Evolutionary conservation across 2,888 invertebrate genomes (phyloP).

Genomic region (Bellardia bayeri): DNA sequence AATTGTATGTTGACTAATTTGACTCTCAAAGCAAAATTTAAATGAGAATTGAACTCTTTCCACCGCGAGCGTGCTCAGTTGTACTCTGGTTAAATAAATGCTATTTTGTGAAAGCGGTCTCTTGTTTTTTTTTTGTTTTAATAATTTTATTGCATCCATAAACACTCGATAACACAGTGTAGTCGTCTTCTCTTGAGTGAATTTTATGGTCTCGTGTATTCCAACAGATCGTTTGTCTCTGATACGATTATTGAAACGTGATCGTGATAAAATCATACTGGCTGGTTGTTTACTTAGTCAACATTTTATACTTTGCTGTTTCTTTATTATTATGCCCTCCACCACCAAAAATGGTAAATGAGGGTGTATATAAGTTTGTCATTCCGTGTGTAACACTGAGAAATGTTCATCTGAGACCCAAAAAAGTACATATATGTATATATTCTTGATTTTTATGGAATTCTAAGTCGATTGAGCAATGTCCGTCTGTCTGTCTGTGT

Average conservation of each 20-base stretch:
- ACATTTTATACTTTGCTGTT: neutral
- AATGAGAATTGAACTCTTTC: conserved; percentile 52
- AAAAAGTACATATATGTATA: too few relatives aligned
- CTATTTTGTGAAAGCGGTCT: neutral
- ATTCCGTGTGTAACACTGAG: too few relatives aligned
- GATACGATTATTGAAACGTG: conserved; percentile 26
- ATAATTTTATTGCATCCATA: neutral
- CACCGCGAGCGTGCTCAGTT: conserved; percentile 18
- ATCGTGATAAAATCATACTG: conserved; percentile 57
- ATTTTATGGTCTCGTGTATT: conserved; percentile 28
- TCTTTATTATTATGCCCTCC: neutral
- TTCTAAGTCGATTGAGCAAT: too few relatives aligned
- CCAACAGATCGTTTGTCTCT: neutral
- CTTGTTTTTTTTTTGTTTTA: neutral
- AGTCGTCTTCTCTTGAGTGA: conserved; percentile 42
- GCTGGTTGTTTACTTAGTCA: conserved; percentile 25
- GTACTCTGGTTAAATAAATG: neutral
- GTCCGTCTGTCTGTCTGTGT: too few relatives aligned
- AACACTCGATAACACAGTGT: neutral
- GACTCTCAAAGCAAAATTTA: conserved; percentile 12
- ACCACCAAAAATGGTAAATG: too few relatives aligned
- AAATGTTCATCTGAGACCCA: too few relatives aligned
- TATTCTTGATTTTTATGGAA: too few relatives aligned
- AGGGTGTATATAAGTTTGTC: neutral
- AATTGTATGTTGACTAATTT: neutral